Base-by-base conservation (phyloP, 2,888 invertebrate species). In the Diaprepes abbreviatus region DNA sequence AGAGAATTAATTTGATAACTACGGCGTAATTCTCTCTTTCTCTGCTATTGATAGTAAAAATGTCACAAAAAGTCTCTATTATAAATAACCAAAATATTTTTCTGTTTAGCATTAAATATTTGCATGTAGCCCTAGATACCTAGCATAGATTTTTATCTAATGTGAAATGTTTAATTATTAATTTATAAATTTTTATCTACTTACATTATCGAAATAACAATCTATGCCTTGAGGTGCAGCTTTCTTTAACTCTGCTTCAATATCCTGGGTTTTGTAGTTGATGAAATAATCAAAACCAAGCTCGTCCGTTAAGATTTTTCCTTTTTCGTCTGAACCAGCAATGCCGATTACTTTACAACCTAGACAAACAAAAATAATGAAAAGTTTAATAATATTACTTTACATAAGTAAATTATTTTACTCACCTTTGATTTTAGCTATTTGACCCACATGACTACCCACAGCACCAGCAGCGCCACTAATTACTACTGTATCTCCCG, bases 381-480 rank as follows among this genome's bases (percentile, higher is more conserved):
- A n/a, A n/a, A n/a, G n/a, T n/a, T n/a, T n/a, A n/a, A n/a, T n/a
- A n/a, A n/a, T n/a, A n/a, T n/a, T n/a, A n/a, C n/a, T n/a, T n/a
- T n/a, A n/a, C n/a, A n/a, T n/a, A n/a, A n/a, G n/a, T n/a, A n/a
- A n/a, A n/a, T n/a, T 21, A 10, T 38, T 4, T 0, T 3, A 52
- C n/a, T 28, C 12, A 66, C 67, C 91, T 82, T 90, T 86, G 52
- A 90, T 87, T 84, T 93, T 93, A 0, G 89, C 93, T 71, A 94
- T 91, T 85, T 93, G 93, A 1, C 93, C 93, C 21, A 92, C 93
- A 55, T 90, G 87, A 67, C 88, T 90, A 3, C 93, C 94, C 9
- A 93, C 93, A 33, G 93, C 93, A 14, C 93, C 93, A 19, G 91
- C 93, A n/a, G 93, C 93, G 3, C 90, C 90, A 24, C 89, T 90